phyloP scores from a whole-genome alignment of 2,113 vertebrate species.

The Anolis sagrei region DNA sequence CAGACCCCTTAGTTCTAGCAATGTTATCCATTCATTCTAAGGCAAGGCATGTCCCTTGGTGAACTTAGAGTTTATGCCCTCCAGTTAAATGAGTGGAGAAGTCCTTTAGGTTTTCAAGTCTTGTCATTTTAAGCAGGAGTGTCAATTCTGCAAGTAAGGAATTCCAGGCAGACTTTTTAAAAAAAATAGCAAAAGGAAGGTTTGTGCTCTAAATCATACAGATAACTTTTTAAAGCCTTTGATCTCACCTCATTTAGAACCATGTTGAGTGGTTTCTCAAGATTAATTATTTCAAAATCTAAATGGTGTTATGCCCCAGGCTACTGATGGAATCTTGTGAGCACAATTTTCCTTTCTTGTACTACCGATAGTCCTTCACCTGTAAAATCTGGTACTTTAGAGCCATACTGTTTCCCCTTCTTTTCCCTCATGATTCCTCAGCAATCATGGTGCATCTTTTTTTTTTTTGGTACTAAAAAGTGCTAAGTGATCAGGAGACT shows the following conservation, averaged over 20 bases:
- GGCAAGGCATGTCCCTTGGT: not conserved
- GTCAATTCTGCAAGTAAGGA: not conserved
- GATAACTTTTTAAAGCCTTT: not conserved
- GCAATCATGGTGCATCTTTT: no score
- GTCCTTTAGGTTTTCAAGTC: not conserved
- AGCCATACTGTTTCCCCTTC: no score
- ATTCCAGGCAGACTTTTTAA: not conserved
- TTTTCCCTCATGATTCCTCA: not conserved
- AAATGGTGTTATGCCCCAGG: not conserved
- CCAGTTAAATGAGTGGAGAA: not conserved
- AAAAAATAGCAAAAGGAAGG: not conserved
- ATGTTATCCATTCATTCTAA: not conserved
- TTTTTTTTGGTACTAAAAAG: not conserved
- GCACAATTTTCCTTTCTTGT: no score
- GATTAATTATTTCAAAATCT: not conserved
- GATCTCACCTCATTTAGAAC: not conserved
- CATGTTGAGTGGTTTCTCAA: not conserved
- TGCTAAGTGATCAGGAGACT: no score
- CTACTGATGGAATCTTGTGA: not conserved
- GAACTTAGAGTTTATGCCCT: not conserved
- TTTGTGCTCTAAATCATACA: not conserved
- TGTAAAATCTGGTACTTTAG: not conserved
- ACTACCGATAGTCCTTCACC: not conserved
- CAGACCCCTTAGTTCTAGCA: not conserved
- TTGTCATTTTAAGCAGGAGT: not conserved